These are phyloP conservation scores for Mystacornis crossleyi DNA, from an alignment of 2,113 vertebrate genomes.

Conservation along the genomic window DNA sequence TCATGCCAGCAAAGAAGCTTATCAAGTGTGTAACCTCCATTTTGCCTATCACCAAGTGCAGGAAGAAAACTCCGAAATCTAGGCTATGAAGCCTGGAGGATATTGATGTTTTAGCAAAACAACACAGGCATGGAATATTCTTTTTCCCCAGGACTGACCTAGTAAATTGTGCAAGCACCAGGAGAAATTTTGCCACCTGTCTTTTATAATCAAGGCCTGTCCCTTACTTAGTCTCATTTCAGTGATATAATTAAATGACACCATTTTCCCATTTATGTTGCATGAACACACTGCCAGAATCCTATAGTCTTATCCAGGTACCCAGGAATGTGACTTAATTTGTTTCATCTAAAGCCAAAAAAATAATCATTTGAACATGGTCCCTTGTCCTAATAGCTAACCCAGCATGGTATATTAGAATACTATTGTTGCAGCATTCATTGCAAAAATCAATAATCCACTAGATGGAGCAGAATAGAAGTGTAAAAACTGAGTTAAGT, in stretches of 20 bases:
- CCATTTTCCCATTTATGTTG: conserved; percentile 16
- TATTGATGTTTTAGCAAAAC: conserved; percentile 3
- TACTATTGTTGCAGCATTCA: neutral
- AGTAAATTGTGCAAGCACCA: conserved; percentile 36
- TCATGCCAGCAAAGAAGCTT: neutral
- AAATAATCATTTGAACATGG: conserved; percentile 36
- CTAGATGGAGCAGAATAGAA: conserved; percentile 73
- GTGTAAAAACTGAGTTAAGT: conserved; percentile 26
- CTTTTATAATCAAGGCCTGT: conserved; percentile 51
- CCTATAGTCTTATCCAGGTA: conserved; percentile 39
- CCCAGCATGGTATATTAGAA: neutral
- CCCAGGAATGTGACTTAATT: conserved; percentile 28
- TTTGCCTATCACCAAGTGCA: neutral
- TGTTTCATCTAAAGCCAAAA: conserved; percentile 35
- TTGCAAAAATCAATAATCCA: conserved; percentile 65
- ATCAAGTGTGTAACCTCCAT: neutral
- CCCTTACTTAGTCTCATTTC: neutral
- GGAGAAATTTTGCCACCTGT: conserved; percentile 51
- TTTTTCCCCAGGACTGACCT: conserved; percentile 37
- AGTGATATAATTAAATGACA: conserved; percentile 30
- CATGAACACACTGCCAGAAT: neutral
- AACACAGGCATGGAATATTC: conserved; percentile 14
- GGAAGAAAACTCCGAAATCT: conserved; percentile 11
- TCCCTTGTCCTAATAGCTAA: conserved; percentile 25
- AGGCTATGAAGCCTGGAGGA: conserved; percentile 36